phyloP scores from a whole-genome alignment of 2,113 vertebrate species.

The Paracanthobrama guichenoti region DNA sequence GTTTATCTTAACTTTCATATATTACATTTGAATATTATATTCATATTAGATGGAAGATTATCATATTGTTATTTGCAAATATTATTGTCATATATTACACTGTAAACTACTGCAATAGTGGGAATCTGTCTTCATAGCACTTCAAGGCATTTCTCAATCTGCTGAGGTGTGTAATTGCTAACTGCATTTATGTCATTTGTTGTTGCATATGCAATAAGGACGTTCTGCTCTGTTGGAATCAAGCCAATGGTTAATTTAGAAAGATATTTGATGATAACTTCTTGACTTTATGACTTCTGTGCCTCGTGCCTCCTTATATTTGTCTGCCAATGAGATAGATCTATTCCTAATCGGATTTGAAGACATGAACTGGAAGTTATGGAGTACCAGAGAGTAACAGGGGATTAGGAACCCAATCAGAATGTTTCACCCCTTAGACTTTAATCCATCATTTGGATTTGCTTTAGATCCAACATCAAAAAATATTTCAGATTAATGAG shows the following conservation, averaged over 20 bases:
- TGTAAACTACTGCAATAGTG: slow-evolving; percentile 3
- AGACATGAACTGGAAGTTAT: not conserved
- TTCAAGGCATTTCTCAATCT: not conserved
- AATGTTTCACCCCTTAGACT: not conserved
- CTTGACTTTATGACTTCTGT: not conserved
- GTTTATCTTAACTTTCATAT: too few relatives aligned
- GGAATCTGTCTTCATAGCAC: not conserved
- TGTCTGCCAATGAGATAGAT: not conserved
- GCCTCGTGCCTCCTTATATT: not conserved
- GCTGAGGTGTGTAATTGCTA: slow-evolving; percentile 9
- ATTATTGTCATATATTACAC: not conserved
- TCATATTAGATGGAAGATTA: slow-evolving; percentile 38
- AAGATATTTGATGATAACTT: slow-evolving; percentile 3
- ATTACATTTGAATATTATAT: slow-evolving; percentile 17
- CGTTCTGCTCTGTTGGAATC: not conserved
- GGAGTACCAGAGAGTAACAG: not conserved
- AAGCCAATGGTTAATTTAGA: not conserved
- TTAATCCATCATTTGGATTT: not conserved
- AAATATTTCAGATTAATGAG: not conserved
- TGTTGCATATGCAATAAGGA: not conserved
- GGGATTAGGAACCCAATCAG: not conserved
- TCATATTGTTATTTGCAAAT: not conserved
- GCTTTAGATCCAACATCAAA: not conserved
- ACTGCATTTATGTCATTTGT: not conserved
- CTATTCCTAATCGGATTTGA: not conserved